Evolutionary conservation across 2,797 vertebrate species (phyloP).

Genomic region (Protonibea diacanthus): DNA sequence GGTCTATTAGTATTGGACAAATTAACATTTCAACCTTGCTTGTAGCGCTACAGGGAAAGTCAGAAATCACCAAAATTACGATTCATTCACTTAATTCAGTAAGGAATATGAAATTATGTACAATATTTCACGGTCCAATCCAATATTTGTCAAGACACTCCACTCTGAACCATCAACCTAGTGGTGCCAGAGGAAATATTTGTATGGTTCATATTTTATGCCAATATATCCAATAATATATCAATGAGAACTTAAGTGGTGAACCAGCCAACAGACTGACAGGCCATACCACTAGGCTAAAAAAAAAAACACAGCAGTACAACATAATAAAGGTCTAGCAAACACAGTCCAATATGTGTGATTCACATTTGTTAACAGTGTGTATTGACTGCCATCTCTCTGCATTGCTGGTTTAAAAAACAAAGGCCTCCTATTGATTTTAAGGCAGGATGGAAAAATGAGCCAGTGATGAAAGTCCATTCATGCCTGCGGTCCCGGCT

Average conservation of each 20-base stretch:
- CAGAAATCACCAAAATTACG: neutral
- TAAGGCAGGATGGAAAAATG: constrained; percentile 59
- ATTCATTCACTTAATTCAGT: neutral
- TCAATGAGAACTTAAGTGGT: neutral
- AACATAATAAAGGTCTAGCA: neutral
- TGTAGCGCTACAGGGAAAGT: neutral
- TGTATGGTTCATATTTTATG: neutral
- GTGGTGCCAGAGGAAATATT: neutral
- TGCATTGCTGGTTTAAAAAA: constrained; percentile 49
- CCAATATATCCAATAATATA: neutral
- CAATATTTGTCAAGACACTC: neutral
- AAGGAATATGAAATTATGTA: neutral
- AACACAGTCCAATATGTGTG: constrained; percentile 9
- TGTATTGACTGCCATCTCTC: constrained; percentile 50
- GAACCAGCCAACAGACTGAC: neutral
- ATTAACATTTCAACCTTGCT: neutral
- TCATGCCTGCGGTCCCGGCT: constrained; percentile 39
- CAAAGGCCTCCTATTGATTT: constrained; percentile 72
- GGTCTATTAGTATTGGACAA: no score
- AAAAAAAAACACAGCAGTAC: neutral
- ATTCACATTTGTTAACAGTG: constrained; percentile 41
- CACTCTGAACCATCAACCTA: neutral
- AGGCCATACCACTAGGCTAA: neutral
- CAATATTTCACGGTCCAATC: no score
- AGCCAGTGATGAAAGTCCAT: constrained; percentile 46